These are phyloP conservation scores for Triplophysa dalaica DNA, from an alignment of 2,113 vertebrate species.

Conservation along the genomic window DNA sequence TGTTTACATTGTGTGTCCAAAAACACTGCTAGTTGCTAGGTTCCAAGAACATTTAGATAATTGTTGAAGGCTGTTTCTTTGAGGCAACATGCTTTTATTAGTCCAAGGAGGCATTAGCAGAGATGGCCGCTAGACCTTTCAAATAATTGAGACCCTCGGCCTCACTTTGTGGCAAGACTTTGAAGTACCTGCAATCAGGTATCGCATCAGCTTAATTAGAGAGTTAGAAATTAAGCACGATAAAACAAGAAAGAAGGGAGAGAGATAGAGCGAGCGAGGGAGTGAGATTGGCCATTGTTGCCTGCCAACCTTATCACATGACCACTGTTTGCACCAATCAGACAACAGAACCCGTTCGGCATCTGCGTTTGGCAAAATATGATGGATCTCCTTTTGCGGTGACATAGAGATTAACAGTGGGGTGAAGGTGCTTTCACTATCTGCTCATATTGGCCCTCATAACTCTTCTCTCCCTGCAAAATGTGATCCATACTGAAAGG, in stretches of 20 bases:
- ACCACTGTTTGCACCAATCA: constrained; percentile 18
- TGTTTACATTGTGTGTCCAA: background rate
- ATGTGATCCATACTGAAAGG: constrained; percentile 26
- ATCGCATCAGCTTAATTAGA: constrained; percentile 54
- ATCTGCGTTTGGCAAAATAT: constrained; percentile 18
- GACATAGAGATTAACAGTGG: constrained; percentile 9
- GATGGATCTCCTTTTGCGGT: constrained; percentile 20
- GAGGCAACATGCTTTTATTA: constrained; percentile 47
- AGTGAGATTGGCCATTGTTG: background rate
- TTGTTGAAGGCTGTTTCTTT: constrained; percentile 39
- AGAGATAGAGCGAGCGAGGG: background rate
- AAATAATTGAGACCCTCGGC: constrained; percentile 49
- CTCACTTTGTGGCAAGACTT: constrained; percentile 50
- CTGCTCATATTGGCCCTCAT: background rate
- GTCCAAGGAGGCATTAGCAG: constrained; percentile 38
- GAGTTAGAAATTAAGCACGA: constrained; percentile 43
- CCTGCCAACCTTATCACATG: background rate
- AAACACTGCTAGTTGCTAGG: constrained; percentile 8
- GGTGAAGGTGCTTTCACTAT: constrained; percentile 23
- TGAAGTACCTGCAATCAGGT: constrained; percentile 56
- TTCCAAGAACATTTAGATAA: constrained; percentile 1
- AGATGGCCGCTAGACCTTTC: constrained; percentile 49
- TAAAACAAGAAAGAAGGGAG: constrained; percentile 8
- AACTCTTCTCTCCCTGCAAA: constrained; percentile 13
- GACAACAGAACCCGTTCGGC: background rate